Conservation (phyloP, 2,113 vertebrate species). For the Agelaius tricolor region DNA sequence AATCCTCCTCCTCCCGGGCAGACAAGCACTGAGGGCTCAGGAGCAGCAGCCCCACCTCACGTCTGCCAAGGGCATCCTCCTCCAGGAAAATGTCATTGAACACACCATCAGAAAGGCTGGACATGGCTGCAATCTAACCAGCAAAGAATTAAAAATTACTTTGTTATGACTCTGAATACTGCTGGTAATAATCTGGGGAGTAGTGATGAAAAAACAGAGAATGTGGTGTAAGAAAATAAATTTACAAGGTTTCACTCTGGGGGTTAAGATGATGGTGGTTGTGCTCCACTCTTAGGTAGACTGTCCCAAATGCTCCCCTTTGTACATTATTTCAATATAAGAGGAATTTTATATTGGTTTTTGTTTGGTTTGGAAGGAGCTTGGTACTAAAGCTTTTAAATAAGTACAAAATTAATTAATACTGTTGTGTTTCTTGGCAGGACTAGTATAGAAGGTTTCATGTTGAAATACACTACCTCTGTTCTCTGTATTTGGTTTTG, state of each 20-base stretch:
- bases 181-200: neutral
- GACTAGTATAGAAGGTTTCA: neutral
- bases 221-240: neutral
- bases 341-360: neutral
- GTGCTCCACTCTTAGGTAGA: neutral
- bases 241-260: neutral
- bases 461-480: neutral
- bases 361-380: conserved; percentile 34
- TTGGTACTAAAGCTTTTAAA: neutral
- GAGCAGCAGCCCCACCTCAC: neutral
- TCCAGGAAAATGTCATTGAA: neutral
- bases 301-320: neutral
- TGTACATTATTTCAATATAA: conserved; percentile 11
- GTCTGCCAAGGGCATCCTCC: neutral
- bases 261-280: neutral
- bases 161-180: neutral
- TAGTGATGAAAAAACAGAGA: neutral
- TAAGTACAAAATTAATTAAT: conserved; percentile 26
- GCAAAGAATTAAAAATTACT: neutral
- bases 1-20: neutral
- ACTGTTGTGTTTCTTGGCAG: conserved; percentile 18
- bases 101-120: neutral
- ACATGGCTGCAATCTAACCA: neutral
- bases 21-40: fast-evolving
- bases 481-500: neutral